Conservation (phyloP, 2,797 vertebrate genomes). For the Coilia nasus region DNA sequence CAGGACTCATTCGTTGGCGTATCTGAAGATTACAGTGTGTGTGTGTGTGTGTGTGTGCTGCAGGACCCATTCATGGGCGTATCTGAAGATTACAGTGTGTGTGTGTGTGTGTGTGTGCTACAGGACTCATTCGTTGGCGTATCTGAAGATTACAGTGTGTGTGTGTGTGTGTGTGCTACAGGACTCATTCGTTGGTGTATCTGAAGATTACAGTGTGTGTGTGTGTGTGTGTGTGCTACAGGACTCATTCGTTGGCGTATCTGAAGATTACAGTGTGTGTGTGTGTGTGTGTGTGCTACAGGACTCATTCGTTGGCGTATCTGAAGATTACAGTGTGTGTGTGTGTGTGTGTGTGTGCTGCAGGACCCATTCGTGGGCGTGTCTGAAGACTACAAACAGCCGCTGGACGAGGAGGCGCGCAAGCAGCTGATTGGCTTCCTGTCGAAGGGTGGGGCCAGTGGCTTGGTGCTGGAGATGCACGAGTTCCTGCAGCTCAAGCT, state of each 20-base stretch:
- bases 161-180: constrained; percentile 54
- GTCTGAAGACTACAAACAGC: constrained; percentile 71
- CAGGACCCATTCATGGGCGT: constrained; percentile 89
- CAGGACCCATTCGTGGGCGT: constrained; percentile 89
- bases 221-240: constrained; percentile 51
- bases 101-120: constrained; percentile 25
- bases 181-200: constrained; percentile 87
- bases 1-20: constrained; percentile 89
- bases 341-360: constrained; percentile 21
- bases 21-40: constrained; percentile 73
- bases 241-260: constrained; percentile 86
- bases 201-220: constrained; percentile 66
- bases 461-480: constrained; percentile 89
- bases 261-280: constrained; percentile 65
- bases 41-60: constrained; percentile 26
- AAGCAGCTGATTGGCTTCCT: constrained; percentile 80
- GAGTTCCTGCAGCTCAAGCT: constrained; percentile 87
- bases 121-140: constrained; percentile 89
- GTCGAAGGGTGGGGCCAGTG: constrained; percentile 74
- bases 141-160: constrained; percentile 73
- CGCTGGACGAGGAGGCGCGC: constrained; percentile 66
- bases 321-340: not conserved
- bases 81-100: constrained; percentile 73
- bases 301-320: too few relatives aligned
- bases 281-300: constrained; percentile 12